Base-by-base conservation (phyloP, 37 sponge, comb jelly and placozoan species). In the Theonella swinhoei region DNA sequence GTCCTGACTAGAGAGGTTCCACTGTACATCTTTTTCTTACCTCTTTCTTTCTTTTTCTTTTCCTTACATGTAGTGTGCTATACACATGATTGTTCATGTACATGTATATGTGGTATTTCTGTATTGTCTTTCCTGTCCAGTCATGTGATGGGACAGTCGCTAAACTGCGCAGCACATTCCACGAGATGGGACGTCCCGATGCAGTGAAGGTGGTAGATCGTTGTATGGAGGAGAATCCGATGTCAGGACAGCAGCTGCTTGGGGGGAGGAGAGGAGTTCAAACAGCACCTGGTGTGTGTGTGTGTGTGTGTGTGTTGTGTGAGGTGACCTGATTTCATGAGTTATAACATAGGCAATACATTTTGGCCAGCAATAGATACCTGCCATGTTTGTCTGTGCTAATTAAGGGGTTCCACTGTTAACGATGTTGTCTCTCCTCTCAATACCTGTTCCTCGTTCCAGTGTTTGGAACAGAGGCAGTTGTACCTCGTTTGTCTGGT, bases 131-230 rank as follows among this genome's bases (percentile, higher is more conserved):
- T 32, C 70, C 70, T 38, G n/a, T 39, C 11, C 71, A 91, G 91
- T 86, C 87, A 43, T 82, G 72, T 71, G 87, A 83, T 68, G 92
- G 92, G 7, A 88, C 76, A 62, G 41, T 91, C 23, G 74, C 74
- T 4, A 24, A 79, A 35, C 81, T 91, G 42, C 76, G 84, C 7
- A 62, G 72, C 30, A 34, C 35, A 19, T 69, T 91, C 22, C 39
- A 58, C 2, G 85, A 91, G 68, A 83, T 91, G 64, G 40, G 40
- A 3, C 75, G 85, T 30, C 37, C 0, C 34, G 88, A 91, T 87
- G 88, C 88, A 59, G 85, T 91, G 33, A 87, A 66, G 68, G 68
- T 91, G 30, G 79, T 91, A 31, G 92, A 91, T 39, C 64, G 87
- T 20, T 87, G 66, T 20, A 59, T 84, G 72, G 40, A 41, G 58